These are phyloP conservation scores for Prosapia bicincta DNA, from an alignment of 2,888 invertebrate species.

Conservation along the genomic window DNA sequence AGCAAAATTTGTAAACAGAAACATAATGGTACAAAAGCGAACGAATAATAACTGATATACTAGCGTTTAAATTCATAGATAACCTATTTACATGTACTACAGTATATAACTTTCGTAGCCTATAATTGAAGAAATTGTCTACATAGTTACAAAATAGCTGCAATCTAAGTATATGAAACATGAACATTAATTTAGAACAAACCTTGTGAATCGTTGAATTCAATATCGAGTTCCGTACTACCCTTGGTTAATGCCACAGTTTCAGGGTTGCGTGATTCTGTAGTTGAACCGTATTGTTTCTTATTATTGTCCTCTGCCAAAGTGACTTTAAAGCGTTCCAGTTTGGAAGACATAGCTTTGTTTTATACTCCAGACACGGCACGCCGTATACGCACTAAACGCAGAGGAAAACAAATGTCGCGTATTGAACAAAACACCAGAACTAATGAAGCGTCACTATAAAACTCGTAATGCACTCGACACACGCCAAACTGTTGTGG, in stretches of 20 bases:
- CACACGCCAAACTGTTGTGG: background rate
- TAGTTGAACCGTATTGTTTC: background rate
- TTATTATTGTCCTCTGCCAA: background rate
- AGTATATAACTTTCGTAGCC: too few relatives aligned
- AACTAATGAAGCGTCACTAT: background rate
- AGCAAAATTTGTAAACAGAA: too few relatives aligned
- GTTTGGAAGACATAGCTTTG: background rate
- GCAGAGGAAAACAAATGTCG: background rate
- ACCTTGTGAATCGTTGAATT: background rate
- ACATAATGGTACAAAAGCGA: too few relatives aligned
- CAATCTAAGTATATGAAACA: too few relatives aligned
- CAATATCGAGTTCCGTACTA: background rate
- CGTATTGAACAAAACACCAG: background rate
- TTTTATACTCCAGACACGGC: too few relatives aligned
- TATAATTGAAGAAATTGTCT: too few relatives aligned
- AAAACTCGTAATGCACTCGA: background rate
- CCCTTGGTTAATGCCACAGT: background rate
- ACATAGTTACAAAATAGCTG: too few relatives aligned
- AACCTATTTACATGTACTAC: too few relatives aligned
- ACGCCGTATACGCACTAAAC: background rate
- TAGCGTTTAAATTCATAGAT: too few relatives aligned
- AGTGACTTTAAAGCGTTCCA: background rate
- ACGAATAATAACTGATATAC: too few relatives aligned
- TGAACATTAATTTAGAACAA: too few relatives aligned
- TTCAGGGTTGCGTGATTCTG: background rate